Evolutionary conservation across 2,888 invertebrate species (phyloP).

Genomic region (Podabrus alpinus): DNA sequence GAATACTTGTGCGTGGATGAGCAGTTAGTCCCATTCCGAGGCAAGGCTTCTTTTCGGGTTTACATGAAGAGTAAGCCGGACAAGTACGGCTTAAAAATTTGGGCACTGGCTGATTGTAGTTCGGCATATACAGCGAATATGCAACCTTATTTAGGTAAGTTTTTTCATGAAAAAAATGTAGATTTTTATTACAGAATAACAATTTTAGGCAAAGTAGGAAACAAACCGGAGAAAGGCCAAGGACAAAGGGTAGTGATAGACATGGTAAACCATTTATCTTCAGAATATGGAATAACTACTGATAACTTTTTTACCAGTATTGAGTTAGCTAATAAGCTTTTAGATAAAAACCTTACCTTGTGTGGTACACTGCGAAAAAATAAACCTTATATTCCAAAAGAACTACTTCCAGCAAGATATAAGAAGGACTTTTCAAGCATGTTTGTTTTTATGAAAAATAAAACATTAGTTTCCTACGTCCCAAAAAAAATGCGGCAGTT

Average conservation of each 20-base stretch:
- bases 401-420: slow-evolving; percentile 19
- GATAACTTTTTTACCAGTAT: slow-evolving; percentile 17
- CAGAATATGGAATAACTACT: slow-evolving; percentile 1
- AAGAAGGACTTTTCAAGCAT: slow-evolving; percentile 21
- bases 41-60: too few relatives aligned
- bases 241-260: background rate
- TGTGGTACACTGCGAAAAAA: slow-evolving; percentile 20
- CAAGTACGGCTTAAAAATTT: too few relatives aligned
- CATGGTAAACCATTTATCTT: background rate
- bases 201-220: background rate
- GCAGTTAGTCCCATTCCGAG: too few relatives aligned
- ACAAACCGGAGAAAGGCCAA: slow-evolving; percentile 1
- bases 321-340: slow-evolving; percentile 9
- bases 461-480: slow-evolving; percentile 28
- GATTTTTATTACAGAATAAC: too few relatives aligned
- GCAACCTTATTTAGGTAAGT: too few relatives aligned
- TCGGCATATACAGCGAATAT: too few relatives aligned
- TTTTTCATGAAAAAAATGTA: too few relatives aligned
- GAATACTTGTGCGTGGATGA: too few relatives aligned
- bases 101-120: too few relatives aligned
- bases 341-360: background rate
- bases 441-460: slow-evolving; percentile 30
- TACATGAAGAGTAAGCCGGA: too few relatives aligned
- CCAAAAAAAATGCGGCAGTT: slow-evolving; percentile 20
- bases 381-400: slow-evolving; percentile 14